A percentile compares a stretch with the other conserved stretches of the same genome.
Evolutionary conservation across 2,888 invertebrate species (phyloP).

Genomic region (Drosophila borealis): DNA sequence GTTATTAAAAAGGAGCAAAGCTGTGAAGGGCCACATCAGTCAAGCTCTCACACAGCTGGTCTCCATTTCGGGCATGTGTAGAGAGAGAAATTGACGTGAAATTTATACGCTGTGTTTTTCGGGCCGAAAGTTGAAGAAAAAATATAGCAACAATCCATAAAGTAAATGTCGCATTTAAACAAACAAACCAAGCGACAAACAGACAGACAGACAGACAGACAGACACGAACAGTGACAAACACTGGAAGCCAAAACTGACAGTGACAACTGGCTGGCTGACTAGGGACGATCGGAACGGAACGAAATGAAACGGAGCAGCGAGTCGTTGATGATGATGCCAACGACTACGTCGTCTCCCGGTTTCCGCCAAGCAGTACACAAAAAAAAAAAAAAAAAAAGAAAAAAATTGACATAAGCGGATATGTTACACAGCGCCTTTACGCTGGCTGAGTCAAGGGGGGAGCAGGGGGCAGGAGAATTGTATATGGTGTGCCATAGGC

Average conservation of each 20-base stretch:
- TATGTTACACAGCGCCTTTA: slow-evolving; percentile 77
- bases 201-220: slow-evolving; percentile 25
- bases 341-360: slow-evolving; percentile 10
- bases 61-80: slow-evolving; percentile 15
- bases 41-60: slow-evolving; percentile 75
- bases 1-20: slow-evolving; percentile 77
- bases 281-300: slow-evolving; percentile 49
- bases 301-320: slow-evolving; percentile 10
- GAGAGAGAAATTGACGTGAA: slow-evolving; percentile 70
- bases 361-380: slow-evolving; percentile 5
- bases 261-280: slow-evolving; percentile 78
- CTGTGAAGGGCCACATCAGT: slow-evolving; percentile 76
- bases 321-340: slow-evolving; percentile 62
- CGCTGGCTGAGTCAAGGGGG: slow-evolving; percentile 21
- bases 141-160: slow-evolving; percentile 80
- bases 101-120: slow-evolving; percentile 72
- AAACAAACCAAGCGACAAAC: slow-evolving; percentile 63
- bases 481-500: slow-evolving; percentile 56
- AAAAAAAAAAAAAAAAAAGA: slow-evolving; percentile 4
- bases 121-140: slow-evolving; percentile 77
- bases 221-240: slow-evolving; percentile 61
- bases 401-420: slow-evolving; percentile 78
- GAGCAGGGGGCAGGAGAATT: too few relatives aligned
- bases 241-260: slow-evolving; percentile 75
- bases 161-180: slow-evolving; percentile 79